Evolutionary conservation across 2,797 vertebrate genomes (phyloP).

Genomic region (Alcedo quadribrachys): DNA sequence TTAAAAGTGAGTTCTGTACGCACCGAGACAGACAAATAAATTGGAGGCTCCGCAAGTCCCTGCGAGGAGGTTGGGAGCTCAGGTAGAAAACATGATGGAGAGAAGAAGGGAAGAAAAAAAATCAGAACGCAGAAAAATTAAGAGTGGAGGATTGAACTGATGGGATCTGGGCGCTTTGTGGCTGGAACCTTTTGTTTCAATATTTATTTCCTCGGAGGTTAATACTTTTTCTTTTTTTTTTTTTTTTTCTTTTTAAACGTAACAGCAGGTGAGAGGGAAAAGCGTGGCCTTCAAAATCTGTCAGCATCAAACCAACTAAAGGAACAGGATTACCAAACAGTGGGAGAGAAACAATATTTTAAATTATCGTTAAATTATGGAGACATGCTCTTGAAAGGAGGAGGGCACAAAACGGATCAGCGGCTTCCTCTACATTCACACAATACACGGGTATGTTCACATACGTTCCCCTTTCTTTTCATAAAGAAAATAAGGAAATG

Average conservation of each 20-base stretch:
- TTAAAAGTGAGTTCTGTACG: constrained; percentile 1
- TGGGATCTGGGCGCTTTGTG: constrained; percentile 48
- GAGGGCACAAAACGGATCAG: constrained; percentile 25
- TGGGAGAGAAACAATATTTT: constrained; percentile 72
- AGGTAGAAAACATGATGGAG: neutral
- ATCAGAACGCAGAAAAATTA: constrained; percentile 43
- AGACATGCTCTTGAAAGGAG: constrained; percentile 50
- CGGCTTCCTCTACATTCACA: neutral
- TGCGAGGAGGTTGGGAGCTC: neutral
- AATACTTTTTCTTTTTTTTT: constrained; percentile 66
- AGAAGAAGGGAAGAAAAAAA: neutral
- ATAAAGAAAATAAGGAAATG: neutral
- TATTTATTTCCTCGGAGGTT: constrained; percentile 66
- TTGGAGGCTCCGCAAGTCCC: neutral
- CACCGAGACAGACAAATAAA: neutral
- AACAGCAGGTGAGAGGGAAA: constrained; percentile 59
- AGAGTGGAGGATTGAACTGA: constrained; percentile 34
- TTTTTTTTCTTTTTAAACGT: constrained; percentile 58
- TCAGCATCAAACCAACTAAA: constrained; percentile 50
- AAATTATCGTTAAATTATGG: constrained; percentile 70
- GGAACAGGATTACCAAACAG: constrained; percentile 68
- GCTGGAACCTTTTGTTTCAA: constrained; percentile 71
- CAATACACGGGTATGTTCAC: neutral
- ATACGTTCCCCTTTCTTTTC: neutral
- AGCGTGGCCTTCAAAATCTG: constrained; percentile 41